Percentiles rank a stretch among this genome's conserved stretches.
Conservation (phyloP, 2,888 invertebrate species). For the Temnothorax ravouxi region DNA sequence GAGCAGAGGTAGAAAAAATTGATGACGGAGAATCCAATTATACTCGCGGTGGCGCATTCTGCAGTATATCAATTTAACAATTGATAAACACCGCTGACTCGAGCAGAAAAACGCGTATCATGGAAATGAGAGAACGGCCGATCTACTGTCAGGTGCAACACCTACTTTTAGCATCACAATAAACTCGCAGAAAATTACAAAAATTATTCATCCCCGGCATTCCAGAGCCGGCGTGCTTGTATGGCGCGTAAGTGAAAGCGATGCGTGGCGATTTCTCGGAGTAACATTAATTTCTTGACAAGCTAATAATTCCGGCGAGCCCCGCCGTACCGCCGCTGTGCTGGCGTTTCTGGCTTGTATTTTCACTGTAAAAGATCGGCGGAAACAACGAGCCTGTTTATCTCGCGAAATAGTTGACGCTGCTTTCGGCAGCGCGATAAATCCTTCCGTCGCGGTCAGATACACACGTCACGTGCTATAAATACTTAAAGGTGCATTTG, state of each 20-base stretch:
- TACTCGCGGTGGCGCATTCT: background rate
- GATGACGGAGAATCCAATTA: constrained; percentile 5
- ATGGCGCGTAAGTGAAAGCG: constrained; percentile 48
- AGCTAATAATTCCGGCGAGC: constrained; percentile 46
- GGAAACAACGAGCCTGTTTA: constrained; percentile 72
- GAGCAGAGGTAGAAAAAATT: background rate
- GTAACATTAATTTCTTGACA: constrained; percentile 52
- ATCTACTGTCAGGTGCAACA: constrained; percentile 21
- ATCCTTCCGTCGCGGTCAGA: constrained; percentile 70
- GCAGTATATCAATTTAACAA: background rate
- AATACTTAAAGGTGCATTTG: constrained; percentile 70
- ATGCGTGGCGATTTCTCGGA: constrained; percentile 26
- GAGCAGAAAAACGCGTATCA: constrained; percentile 18
- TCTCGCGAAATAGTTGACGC: constrained; percentile 71
- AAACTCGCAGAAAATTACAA: constrained; percentile 36
- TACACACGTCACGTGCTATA: constrained; percentile 72
- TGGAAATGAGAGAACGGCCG: constrained; percentile 23
- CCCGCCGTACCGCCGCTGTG: background rate
- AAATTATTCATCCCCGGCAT: constrained; percentile 49
- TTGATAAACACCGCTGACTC: background rate
- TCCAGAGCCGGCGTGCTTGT: constrained; percentile 9
- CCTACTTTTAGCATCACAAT: constrained; percentile 49
- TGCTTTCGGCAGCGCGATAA: constrained; percentile 74
- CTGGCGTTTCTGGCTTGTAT: constrained; percentile 53
- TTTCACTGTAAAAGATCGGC: constrained; percentile 62